Evolutionary conservation across 2,888 invertebrate species (phyloP).

Genomic region (Leptinotarsa rubiginosa): DNA sequence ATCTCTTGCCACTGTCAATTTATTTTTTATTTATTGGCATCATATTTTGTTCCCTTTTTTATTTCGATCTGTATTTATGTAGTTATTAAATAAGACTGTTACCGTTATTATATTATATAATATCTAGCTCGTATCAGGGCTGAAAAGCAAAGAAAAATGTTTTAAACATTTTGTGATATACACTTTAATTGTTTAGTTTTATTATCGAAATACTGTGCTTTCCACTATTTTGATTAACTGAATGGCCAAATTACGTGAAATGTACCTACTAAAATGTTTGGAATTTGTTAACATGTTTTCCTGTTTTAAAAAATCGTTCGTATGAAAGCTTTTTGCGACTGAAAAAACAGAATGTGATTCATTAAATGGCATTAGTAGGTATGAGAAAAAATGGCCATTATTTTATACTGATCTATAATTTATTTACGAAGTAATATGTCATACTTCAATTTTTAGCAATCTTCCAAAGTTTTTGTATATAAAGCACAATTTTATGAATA

Average conservation of each 20-base stretch:
- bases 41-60: slow-evolving; percentile 55
- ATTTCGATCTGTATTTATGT: slow-evolving; percentile 60
- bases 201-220: slow-evolving; percentile 59
- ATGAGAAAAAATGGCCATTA: slow-evolving; percentile 19
- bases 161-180: slow-evolving; percentile 67
- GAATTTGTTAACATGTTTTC: slow-evolving; percentile 26
- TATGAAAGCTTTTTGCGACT: background rate
- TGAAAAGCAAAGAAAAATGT: slow-evolving; percentile 64
- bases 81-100: slow-evolving; percentile 67
- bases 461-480: slow-evolving; percentile 57
- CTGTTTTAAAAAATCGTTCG: background rate
- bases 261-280: slow-evolving; percentile 35
- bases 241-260: slow-evolving; percentile 60
- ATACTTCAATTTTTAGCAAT: slow-evolving; percentile 50
- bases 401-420: slow-evolving; percentile 41
- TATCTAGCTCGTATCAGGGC: slow-evolving; percentile 57
- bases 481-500: slow-evolving; percentile 37
- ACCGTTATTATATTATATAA: slow-evolving; percentile 63
- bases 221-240: slow-evolving; percentile 53
- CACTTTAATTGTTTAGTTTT: slow-evolving; percentile 60
- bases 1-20: slow-evolving; percentile 48
- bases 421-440: slow-evolving; percentile 51
- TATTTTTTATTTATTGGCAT: slow-evolving; percentile 46
- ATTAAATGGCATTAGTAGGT: slow-evolving; percentile 14
- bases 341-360: slow-evolving; percentile 2